Percentiles rank a stretch among this genome's conserved stretches.
Conservation (phyloP, 2,113 vertebrate genomes). For the Tragelaphus strepsiceros region DNA sequence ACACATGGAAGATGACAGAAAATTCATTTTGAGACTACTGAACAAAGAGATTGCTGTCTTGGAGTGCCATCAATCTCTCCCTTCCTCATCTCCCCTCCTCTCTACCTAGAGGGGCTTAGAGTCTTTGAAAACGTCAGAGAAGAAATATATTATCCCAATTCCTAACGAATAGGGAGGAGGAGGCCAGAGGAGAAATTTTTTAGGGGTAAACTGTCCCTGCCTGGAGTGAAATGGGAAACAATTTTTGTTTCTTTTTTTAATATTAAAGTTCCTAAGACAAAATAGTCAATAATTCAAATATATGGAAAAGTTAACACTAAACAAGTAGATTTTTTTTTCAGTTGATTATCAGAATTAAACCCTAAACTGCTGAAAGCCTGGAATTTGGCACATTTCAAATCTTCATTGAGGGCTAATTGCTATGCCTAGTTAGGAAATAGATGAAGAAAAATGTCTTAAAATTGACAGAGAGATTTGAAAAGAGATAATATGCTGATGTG, state of each 20-base stretch:
- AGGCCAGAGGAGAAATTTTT: neutral
- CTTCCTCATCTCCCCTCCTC: neutral
- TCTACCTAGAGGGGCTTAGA: neutral
- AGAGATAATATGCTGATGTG: constrained; percentile 52
- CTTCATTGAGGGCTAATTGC: constrained; percentile 50
- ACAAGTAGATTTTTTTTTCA: neutral
- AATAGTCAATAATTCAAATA: neutral
- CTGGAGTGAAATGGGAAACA: neutral
- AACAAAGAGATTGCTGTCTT: neutral
- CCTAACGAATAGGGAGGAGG: neutral
- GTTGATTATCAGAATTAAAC: constrained; percentile 41
- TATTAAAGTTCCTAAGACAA: constrained; percentile 12
- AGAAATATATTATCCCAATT: neutral
- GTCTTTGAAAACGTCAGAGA: neutral
- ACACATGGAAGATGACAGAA: neutral
- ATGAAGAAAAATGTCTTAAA: constrained; percentile 56
- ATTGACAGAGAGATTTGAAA: constrained; percentile 54
- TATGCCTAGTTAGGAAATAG: neutral
- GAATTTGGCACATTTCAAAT: constrained; percentile 48
- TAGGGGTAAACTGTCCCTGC: neutral
- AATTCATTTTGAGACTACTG: neutral
- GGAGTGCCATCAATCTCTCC: neutral
- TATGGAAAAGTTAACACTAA: constrained; percentile 26
- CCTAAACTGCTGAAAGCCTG: constrained; percentile 24
- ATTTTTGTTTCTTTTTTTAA: constrained; percentile 5